Evolutionary conservation across 2,888 invertebrate genomes (phyloP).

Genomic region (Drosophila lutescens): DNA sequence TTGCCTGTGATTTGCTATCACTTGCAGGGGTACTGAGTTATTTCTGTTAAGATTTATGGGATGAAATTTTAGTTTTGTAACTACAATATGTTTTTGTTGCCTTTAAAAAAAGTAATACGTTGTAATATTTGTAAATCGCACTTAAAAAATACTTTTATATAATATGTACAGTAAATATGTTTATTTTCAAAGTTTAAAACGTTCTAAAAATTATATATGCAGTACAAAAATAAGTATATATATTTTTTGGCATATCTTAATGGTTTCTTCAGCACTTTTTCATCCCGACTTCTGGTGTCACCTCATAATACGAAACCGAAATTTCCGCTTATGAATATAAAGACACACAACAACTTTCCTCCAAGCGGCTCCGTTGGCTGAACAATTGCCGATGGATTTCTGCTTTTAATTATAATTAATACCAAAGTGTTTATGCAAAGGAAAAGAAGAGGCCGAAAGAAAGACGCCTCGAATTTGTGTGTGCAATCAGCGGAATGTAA

Average conservation of each 20-base stretch:
- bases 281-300: constrained; percentile 38
- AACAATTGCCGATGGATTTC: constrained; percentile 46
- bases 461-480: constrained; percentile 48
- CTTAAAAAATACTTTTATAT: too few relatives aligned
- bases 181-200: too few relatives aligned
- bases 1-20: constrained; percentile 1
- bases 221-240: too few relatives aligned
- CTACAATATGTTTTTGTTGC: too few relatives aligned
- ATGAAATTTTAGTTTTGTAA: neutral
- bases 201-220: too few relatives aligned
- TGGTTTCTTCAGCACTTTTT: neutral
- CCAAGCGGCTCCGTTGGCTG: constrained; percentile 35
- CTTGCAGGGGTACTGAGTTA: neutral
- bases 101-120: too few relatives aligned
- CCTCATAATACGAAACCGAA: constrained; percentile 13
- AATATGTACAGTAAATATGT: too few relatives aligned
- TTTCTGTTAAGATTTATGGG: neutral
- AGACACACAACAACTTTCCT: constrained; percentile 35
- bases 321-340: constrained; percentile 27
- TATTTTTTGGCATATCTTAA: neutral
- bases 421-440: constrained; percentile 41
- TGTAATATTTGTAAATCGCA: too few relatives aligned
- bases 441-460: constrained; percentile 17
- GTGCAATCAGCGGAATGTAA: constrained; percentile 51
- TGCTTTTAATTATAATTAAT: constrained; percentile 38